Base-by-base conservation (phyloP, 2,113 vertebrate species). In the Carassius gibelio region DNA sequence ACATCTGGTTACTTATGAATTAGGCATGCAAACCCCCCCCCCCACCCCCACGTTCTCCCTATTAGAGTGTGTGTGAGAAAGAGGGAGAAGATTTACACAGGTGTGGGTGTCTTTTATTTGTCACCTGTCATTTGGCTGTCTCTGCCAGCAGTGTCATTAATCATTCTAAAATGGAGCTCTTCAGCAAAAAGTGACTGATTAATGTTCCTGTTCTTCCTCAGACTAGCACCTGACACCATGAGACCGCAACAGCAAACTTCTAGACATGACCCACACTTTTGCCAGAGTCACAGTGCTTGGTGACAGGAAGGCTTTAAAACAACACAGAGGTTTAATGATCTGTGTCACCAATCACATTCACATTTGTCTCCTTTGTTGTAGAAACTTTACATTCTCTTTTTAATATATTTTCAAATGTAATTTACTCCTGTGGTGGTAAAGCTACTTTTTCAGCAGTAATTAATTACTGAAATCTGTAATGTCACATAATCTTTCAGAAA, bases 111-210 rank as follows among this genome's bases (percentile, higher is more conserved):
- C 93, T 93, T 94, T 94, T 93, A 94, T 93, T 93, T 94, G 94
- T 94, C 93, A 94, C 91, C 93, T 94, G 94, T 94, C 94, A 94
- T 92, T 94, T 87, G 90, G 86, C 88, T 92, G 92, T 91, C 92
- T 86, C 38, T 55, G 91, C 92, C 45, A 81, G 57, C 75, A 52
- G 66, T 82, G 87, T 94, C 94, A 95, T 95, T 93, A 93, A 95
- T 95, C 94, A 94, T 94, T 90, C 87, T 90, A 90, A 94, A 92
- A 94, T 93, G 92, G 93, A 94, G 93, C 91, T 93, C 94, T 95
- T 94, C 93, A 94, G 93, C 93, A 92, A 88, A 93, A 91, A 86
- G 88, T 90, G 91, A 89, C 92, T 94, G 94, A 95, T 95, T 94
- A 94, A 94, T 94, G 89, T 76, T 72, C 62, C 61, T 71, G 52